Evolutionary conservation across 2,113 vertebrate species (phyloP).

Genomic region (Chaenocephalus aceratus): DNA sequence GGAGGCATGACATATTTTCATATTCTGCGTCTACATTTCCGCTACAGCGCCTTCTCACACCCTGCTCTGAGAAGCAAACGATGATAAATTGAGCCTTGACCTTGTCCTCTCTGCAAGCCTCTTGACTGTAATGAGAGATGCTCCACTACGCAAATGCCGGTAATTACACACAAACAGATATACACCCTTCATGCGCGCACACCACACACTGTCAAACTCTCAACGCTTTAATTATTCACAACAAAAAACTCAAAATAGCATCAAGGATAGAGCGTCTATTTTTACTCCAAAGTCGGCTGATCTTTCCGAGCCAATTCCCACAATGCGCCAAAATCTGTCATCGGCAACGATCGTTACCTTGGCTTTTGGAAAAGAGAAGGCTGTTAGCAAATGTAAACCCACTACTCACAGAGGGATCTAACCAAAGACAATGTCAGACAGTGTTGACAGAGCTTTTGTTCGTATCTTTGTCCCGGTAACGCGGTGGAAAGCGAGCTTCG

Average conservation of each 20-base stretch:
- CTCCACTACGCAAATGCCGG: conserved; percentile 56
- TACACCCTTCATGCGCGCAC: not conserved
- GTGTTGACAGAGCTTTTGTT: conserved; percentile 67
- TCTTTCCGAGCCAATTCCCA: conserved; percentile 52
- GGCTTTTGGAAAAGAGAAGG: conserved; percentile 24
- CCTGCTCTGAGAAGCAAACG: conserved; percentile 26
- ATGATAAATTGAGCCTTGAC: conserved; percentile 67
- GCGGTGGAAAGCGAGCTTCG: conserved; percentile 24
- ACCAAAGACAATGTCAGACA: conserved; percentile 51
- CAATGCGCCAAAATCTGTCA: conserved; percentile 56
- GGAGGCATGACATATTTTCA: conserved; percentile 30
- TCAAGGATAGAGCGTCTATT: conserved; percentile 60
- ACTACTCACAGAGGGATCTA: conserved; percentile 47
- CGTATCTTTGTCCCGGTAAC: conserved; percentile 45
- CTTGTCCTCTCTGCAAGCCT: conserved; percentile 60
- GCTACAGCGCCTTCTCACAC: conserved; percentile 6
- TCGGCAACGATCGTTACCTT: conserved; percentile 51
- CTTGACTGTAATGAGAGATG: conserved; percentile 64
- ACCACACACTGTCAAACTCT: conserved; percentile 30
- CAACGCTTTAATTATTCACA: conserved; percentile 58
- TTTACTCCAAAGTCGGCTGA: conserved; percentile 63
- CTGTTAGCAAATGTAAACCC: conserved; percentile 67
- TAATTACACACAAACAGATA: conserved; percentile 49
- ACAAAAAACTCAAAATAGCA: conserved; percentile 54
- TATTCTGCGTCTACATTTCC: conserved; percentile 1